Evolutionary conservation across 2,888 invertebrate genomes (phyloP).

Genomic region (Sesia bembeciformis): DNA sequence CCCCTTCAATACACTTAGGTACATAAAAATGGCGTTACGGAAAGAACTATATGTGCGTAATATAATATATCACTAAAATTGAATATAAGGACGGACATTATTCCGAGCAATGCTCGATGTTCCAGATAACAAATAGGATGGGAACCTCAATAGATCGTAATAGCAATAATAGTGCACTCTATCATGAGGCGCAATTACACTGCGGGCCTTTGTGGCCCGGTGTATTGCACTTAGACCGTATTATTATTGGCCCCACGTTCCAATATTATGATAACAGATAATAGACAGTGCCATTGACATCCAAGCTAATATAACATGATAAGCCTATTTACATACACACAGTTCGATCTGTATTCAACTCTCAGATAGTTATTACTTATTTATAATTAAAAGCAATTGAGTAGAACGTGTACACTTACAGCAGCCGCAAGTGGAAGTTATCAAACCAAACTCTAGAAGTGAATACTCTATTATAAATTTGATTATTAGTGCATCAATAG

Average conservation of each 20-base stretch:
- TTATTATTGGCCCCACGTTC: not conserved
- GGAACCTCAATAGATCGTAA: conserved; percentile 31
- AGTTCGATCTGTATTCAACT: too few species aligned
- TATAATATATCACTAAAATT: conserved; percentile 4
- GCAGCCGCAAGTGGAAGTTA: too few species aligned
- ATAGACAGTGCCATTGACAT: not conserved
- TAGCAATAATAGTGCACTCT: conserved; percentile 45
- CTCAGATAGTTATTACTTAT: too few species aligned
- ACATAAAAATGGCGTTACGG: too few species aligned
- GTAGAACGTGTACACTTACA: too few species aligned
- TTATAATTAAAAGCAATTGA: too few species aligned
- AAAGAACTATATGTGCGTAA: too few species aligned
- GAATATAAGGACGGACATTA: conserved; percentile 9
- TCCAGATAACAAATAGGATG: conserved; percentile 18
- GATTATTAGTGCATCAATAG: too few species aligned
- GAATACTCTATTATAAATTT: too few species aligned
- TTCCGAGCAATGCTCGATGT: conserved; percentile 10
- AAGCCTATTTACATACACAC: not conserved
- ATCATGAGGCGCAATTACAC: conserved; percentile 37
- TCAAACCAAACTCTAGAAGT: too few species aligned
- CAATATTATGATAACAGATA: not conserved
- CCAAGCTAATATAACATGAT: not conserved
- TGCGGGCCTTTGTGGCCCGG: conserved; percentile 30
- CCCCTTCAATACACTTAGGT: too few species aligned
- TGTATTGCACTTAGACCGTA: not conserved